phyloP scores from a whole-genome alignment of 2,113 vertebrate genomes.

The Xenopus laevis region DNA sequence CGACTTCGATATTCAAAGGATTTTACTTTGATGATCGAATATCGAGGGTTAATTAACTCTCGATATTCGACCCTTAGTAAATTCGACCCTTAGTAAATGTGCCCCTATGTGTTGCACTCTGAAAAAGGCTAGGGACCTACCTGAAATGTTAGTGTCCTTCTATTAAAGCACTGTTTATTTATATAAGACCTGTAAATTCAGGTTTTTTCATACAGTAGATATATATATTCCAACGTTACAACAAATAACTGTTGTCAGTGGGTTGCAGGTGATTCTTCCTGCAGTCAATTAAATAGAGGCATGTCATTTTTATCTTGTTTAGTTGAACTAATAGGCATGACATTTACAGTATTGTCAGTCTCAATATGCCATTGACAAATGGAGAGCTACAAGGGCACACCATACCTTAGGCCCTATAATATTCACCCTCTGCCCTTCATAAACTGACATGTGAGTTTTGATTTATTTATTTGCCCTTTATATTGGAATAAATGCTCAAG shows the following conservation, averaged over 20 bases:
- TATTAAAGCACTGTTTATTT: no score
- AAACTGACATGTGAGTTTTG: conserved; percentile 62
- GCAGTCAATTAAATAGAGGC: neutral
- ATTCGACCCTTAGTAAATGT: no score
- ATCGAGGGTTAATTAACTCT: no score
- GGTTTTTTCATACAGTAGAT: no score
- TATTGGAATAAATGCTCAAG: conserved; percentile 57
- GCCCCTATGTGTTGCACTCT: no score
- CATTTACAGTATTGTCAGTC: conserved; percentile 60
- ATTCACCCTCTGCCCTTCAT: conserved; percentile 56
- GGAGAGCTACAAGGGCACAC: conserved; percentile 53
- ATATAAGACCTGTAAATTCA: no score
- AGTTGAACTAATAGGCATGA: conserved; percentile 65
- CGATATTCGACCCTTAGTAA: no score
- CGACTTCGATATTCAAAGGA: no score
- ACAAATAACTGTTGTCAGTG: neutral
- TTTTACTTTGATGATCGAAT: no score
- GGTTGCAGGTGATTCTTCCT: conserved; percentile 15
- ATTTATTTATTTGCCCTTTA: conserved; percentile 59
- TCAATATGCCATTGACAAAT: conserved; percentile 53
- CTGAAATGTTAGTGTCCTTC: no score
- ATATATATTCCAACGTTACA: neutral
- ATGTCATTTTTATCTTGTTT: conserved; percentile 24
- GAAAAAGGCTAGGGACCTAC: no score
- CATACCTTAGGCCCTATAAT: conserved; percentile 59